A percentile compares a stretch with the other conserved stretches of the same genome.
Evolutionary conservation across 2,113 vertebrate genomes (phyloP).

Genomic region (Daboia siamensis): DNA sequence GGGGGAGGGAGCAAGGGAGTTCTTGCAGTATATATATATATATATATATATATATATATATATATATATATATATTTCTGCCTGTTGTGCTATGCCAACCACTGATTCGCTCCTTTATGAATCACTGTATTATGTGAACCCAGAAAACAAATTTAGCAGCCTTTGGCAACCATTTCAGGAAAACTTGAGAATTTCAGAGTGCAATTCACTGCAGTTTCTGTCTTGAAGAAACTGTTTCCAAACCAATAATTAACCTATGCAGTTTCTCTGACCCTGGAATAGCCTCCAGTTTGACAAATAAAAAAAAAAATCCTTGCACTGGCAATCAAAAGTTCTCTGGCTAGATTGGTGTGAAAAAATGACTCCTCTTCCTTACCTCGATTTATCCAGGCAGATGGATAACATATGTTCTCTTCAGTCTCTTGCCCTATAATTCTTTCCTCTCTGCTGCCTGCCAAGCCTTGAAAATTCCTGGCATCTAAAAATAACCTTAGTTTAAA

Average conservation of each 20-base stretch:
- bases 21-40: too few relatives aligned
- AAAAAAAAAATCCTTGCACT: background rate
- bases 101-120: background rate
- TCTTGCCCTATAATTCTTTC: background rate
- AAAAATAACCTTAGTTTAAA: slow-evolving; percentile 18
- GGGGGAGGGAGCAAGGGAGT: too few relatives aligned
- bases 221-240: background rate
- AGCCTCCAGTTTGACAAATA: background rate
- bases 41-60: too few relatives aligned
- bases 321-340: background rate
- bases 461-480: background rate
- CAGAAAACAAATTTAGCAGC: background rate
- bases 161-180: background rate
- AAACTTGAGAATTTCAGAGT: background rate
- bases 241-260: background rate
- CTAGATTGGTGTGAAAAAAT: too few relatives aligned
- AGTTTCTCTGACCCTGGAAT: background rate
- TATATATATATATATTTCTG: background rate
- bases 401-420: background rate
- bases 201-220: background rate
- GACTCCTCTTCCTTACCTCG: too few relatives aligned
- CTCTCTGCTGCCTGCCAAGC: background rate
- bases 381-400: background rate
- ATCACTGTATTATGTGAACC: background rate
- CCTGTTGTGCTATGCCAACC: background rate